phyloP scores from a whole-genome alignment of 2,797 vertebrate genomes.

The Typhlichthys eigenmanni region DNA sequence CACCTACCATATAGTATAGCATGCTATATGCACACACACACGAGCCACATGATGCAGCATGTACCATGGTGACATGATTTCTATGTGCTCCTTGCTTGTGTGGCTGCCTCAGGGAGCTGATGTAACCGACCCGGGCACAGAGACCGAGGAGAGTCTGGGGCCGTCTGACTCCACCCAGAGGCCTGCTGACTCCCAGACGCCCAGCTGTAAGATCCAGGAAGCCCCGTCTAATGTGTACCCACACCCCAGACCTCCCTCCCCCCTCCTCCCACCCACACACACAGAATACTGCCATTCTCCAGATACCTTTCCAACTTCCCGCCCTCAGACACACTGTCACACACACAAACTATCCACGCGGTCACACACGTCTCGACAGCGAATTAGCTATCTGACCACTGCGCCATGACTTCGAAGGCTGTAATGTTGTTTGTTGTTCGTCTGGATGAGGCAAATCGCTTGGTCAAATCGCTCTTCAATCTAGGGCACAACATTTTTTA shows the following conservation, averaged over 20 bases:
- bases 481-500: background rate
- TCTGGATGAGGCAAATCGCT: slow-evolving; percentile 12
- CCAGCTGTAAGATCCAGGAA: slow-evolving; percentile 82
- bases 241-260: slow-evolving; percentile 12
- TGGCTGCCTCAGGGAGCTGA: slow-evolving; percentile 83
- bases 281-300: background rate
- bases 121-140: slow-evolving; percentile 90
- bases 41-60: too few species aligned
- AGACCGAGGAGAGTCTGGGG: slow-evolving; percentile 94
- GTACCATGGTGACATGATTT: background rate
- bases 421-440: slow-evolving; percentile 55
- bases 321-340: background rate
- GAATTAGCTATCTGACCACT: slow-evolving; percentile 46
- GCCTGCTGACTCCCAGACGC: slow-evolving; percentile 88
- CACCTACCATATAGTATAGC: too few species aligned
- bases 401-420: slow-evolving; percentile 35
- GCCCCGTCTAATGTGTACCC: slow-evolving; percentile 14
- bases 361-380: slow-evolving; percentile 38
- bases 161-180: slow-evolving; percentile 90
- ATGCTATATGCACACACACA: background rate
- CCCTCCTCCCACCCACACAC: background rate
- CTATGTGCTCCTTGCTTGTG: background rate
- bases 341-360: slow-evolving; percentile 12
- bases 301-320: background rate
- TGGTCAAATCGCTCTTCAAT: slow-evolving; percentile 4